Evolutionary conservation across 1,140 invertebrate genomes (phyloP), one percentile per base, ranked within the genome.

Genomic region (Teleopsis dalmanni): DNA sequence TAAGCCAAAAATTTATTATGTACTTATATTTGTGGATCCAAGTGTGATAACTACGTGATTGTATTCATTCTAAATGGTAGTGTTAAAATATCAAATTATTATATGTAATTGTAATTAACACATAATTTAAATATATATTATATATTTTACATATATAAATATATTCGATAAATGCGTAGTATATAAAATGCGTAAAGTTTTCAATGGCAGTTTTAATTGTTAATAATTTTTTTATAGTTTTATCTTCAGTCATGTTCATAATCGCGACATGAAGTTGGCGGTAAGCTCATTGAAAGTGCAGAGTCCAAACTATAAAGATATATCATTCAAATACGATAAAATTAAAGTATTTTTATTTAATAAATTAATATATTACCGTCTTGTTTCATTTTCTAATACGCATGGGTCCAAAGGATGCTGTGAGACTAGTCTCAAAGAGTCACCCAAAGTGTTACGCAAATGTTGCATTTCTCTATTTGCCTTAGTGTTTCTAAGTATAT

Each of bases 381-480:
- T 75, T 4, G 89, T 82, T 70, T 95, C 91, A 54, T 88, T 87
- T 58, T 94, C 88, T 46, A 94, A 68, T 4, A 91, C 75, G 48
- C 84, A 75, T 1, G 87, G 82, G 73, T 92, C 89, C 22, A 92
- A 69, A 0, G 83, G 82, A 58, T 74, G 73, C 63, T 85, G 84
- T 0, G 84, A 78, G 0, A 94, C 87, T 11, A 85, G 89, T 36
- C 85, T 75, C 45, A 95, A 71, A 0, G 89, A 93, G 60, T 87
- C 86, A 1, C 90, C 89, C 1, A 95, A 75, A 2, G 85, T 85
- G 54, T 84, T 79, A 9, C 90, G 78, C 42, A 94, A 72, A 48
- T 90, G 84, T 58, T 86, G 82, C 78, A 92, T 88, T 67, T 92
- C 90, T 18, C 88, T 74, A 0, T 88, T 89, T 9, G 88, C 83